These are phyloP conservation scores for Pseudocheirus occidentalis DNA, from an alignment of 2,797 vertebrate genomes.

Conservation along the genomic window DNA sequence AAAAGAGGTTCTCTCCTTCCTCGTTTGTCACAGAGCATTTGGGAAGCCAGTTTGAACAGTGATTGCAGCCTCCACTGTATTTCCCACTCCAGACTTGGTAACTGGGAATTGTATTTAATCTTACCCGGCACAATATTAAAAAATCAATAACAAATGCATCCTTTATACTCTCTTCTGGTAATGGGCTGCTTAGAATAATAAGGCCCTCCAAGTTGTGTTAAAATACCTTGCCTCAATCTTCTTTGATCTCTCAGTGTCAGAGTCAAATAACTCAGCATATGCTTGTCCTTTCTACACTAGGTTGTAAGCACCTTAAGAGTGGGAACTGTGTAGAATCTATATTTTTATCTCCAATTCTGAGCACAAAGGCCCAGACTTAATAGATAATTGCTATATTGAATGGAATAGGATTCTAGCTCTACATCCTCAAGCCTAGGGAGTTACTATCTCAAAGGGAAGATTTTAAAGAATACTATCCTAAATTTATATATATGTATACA, in stretches of 20 bases:
- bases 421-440: neutral
- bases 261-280: neutral
- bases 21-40: neutral
- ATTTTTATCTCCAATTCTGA: neutral
- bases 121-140: constrained; percentile 14
- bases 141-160: constrained; percentile 16
- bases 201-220: neutral
- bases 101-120: neutral
- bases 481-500: neutral
- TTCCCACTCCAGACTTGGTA: neutral
- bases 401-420: neutral
- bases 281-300: neutral
- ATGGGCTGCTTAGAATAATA: neutral
- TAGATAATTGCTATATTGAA: neutral
- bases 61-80: neutral
- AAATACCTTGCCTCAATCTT: constrained; percentile 35
- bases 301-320: neutral
- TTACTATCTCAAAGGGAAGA: neutral
- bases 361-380: neutral
- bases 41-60: neutral
- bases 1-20: constrained; percentile 11
- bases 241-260: neutral
- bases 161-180: constrained; percentile 25
- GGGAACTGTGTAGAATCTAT: neutral
- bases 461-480: neutral